Evolutionary conservation across 1,140 invertebrate species (phyloP).

Genomic region (Diachasma alloeum): DNA sequence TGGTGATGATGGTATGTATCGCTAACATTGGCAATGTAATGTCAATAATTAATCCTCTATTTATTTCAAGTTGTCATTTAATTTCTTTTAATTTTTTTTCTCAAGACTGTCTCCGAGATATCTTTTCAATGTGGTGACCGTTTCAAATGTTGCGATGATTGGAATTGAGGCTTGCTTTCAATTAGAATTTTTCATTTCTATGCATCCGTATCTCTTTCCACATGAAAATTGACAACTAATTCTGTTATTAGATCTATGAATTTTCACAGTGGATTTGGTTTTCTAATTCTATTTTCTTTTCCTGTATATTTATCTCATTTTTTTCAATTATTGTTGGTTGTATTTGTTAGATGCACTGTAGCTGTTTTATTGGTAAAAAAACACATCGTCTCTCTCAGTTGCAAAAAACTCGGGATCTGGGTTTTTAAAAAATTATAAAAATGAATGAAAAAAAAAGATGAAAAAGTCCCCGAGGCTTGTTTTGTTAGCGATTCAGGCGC

Average conservation of each 20-base stretch:
- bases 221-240: not conserved
- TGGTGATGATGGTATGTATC: slow-evolving; percentile 58
- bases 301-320: slow-evolving; percentile 62
- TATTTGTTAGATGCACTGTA: slow-evolving; percentile 67
- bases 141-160: not conserved
- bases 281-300: slow-evolving; percentile 44
- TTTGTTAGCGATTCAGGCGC: slow-evolving; percentile 64
- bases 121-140: not conserved
- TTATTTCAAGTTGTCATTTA: slow-evolving; percentile 11
- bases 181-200: not conserved
- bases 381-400: slow-evolving; percentile 57
- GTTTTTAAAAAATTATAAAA: not conserved
- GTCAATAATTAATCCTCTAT: not conserved
- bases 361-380: slow-evolving; percentile 66
- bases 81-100: slow-evolving; percentile 15
- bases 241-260: not conserved
- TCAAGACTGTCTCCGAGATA: not conserved
- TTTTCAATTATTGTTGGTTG: slow-evolving; percentile 61
- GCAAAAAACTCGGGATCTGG: not conserved
- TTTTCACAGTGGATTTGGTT: slow-evolving; percentile 20
- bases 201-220: not conserved
- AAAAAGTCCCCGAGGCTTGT: slow-evolving; percentile 59
- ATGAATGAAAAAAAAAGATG: not conserved
- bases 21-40: not conserved
- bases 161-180: not conserved